These are phyloP conservation scores for Rhagologus leucostigma DNA, from an alignment of 2,113 vertebrate species.

Conservation along the genomic window DNA sequence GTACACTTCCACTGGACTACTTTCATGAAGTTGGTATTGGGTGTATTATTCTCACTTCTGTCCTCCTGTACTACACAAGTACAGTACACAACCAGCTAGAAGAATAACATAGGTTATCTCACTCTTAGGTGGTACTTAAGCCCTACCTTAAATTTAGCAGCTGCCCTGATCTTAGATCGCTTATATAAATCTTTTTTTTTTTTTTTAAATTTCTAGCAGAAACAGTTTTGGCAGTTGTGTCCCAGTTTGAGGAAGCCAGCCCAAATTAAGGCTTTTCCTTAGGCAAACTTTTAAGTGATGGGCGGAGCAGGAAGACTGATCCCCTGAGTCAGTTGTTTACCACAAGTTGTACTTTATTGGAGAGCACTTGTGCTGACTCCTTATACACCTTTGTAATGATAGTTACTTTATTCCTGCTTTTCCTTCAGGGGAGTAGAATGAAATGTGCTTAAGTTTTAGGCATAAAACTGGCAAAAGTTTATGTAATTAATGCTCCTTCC, in stretches of 20 bases:
- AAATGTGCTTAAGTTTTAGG: neutral
- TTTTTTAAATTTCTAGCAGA: neutral
- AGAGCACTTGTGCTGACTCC: neutral
- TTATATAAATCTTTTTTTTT: neutral
- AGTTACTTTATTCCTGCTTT: neutral
- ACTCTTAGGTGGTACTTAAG: neutral
- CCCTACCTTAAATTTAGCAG: neutral
- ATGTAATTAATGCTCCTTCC: neutral
- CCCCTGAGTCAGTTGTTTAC: conserved; percentile 32
- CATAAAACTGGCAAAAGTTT: conserved; percentile 16
- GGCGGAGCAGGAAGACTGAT: conserved; percentile 11
- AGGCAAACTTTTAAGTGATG: conserved; percentile 9
- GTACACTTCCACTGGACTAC: neutral
- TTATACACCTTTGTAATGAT: neutral
- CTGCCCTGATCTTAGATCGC: neutral
- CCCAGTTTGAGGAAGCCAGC: neutral
- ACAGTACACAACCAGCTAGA: neutral
- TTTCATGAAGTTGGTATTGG: neutral
- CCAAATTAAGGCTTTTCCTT: conserved; percentile 6
- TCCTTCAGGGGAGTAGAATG: conserved; percentile 2
- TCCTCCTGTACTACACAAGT: neutral
- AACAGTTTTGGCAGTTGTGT: neutral
- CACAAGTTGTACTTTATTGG: neutral
- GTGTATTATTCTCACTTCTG: neutral
- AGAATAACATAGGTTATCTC: neutral